Evolutionary conservation across 1,140 invertebrate genomes (phyloP), one percentile per base, ranked within the genome.

Genomic region (Hycleus phaleratus): DNA sequence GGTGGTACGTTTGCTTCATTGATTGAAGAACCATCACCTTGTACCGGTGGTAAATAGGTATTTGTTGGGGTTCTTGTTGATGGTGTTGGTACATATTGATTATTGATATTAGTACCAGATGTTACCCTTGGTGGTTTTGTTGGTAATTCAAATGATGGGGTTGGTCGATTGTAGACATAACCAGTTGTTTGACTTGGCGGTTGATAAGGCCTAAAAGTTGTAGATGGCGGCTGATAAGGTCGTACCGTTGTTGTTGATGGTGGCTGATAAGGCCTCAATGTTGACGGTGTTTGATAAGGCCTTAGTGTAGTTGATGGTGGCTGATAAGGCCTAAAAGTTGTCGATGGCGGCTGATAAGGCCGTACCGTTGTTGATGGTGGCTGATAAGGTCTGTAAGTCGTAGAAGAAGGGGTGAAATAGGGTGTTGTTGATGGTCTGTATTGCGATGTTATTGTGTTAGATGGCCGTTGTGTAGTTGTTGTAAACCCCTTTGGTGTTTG

Each of bases 11-110:
- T 54, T 9, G 58, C 43, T 26, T 49, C 49, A 18, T 47, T 55
- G 8, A 43, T 49, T 12, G 56, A 53, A 9, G 54, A 47, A 25
- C 52, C 46, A 48, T 55, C 56, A 4, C 51, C 48, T n/a, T 47
- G 52, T 46, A 9, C 4, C 46, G 56, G 56, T 11, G 56, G 56
- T 47, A 58, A 47, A 26, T 58, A 58, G 1, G 12, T 43, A 40
- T 51, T 58, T 42, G 49, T 39, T 24, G 39, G 49, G 46, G 11
- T 46, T 44, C 8, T 42, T 39, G 52, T 46, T 3, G 40, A n/a
- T 26, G 49, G 54, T 32, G 50, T 48, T 8, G 54, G 55, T 12
- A 61, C 26, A 40, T 61, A 61, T 10, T 61, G 60, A 26, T 58
- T 58, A 38, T 49, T 47, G 38, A 52, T 52, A 26, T 43, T 54